phyloP scores from a whole-genome alignment of 2,888 invertebrate species.

The Ectropis crepuscularia region DNA sequence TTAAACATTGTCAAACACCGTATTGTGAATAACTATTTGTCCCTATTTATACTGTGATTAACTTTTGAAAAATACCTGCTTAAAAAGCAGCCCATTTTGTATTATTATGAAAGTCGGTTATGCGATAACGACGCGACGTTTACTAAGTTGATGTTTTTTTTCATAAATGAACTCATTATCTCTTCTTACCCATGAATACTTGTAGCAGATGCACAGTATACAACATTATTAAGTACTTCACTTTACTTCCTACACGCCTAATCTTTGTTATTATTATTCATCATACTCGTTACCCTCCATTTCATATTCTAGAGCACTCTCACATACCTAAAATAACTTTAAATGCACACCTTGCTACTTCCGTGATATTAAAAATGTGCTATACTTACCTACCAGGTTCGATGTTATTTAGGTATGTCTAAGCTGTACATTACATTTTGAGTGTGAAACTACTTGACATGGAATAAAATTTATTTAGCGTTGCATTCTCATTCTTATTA shows the following conservation, averaged over 20 bases:
- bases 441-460: conserved; percentile 74
- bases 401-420: conserved; percentile 45
- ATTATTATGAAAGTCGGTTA: conserved; percentile 8
- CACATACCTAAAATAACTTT: conserved; percentile 18
- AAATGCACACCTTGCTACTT: conserved; percentile 56
- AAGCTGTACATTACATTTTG: conserved; percentile 61
- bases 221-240: conserved; percentile 16
- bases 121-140: neutral
- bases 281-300: conserved; percentile 25
- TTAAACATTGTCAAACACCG: too few relatives aligned
- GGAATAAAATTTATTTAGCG: conserved; percentile 77
- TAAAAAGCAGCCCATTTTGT: conserved; percentile 22
- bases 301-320: conserved; percentile 32
- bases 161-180: conserved; percentile 3
- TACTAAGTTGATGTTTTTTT: conserved; percentile 11
- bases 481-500: conserved; percentile 62
- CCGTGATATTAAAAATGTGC: conserved; percentile 56
- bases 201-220: conserved; percentile 18
- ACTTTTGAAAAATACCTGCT: conserved; percentile 16
- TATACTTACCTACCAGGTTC: conserved; percentile 56
- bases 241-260: conserved; percentile 26
- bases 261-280: conserved; percentile 5
- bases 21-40: conserved; percentile 12
- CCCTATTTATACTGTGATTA: conserved; percentile 24
- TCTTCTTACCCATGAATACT: conserved; percentile 4